Evolutionary conservation across 2,888 invertebrate species (phyloP), one percentile per base, ranked within the genome.

Genomic region (Drosophila limbata): DNA sequence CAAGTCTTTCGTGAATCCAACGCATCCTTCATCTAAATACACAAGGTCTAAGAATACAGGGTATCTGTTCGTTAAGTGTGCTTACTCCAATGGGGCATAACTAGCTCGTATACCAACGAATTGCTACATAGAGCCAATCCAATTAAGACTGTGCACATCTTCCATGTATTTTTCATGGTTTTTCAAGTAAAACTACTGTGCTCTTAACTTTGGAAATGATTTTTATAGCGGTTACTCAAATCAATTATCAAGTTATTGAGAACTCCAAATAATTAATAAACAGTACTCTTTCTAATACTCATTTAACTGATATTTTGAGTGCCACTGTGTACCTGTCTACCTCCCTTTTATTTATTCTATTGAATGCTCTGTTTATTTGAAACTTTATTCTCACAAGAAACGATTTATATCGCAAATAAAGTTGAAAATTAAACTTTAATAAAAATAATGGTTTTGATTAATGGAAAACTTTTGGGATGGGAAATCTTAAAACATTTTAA

Each of bases 191-290:
- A 4, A 35, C 13, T 33, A 45, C n/a, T 25, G 8, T 19, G 25
- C 13, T 4, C 33, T 17, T 39, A 61, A 62, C 52, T 53, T 28
- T 31, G 11, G 5, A 28, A 13, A 0, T 15, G 17, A 21, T 52
- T 69, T 73, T 62, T 75, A 72, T 72, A 72, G 44, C 42, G 8
- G n/a, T 33, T 19, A 33, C 42, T 33, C 13, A 35, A 19, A 17
- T 6, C 39, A 11, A 40, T 40, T 2, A 28, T 6, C 11, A 1
- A 51, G 15, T 53, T 31, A 42, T 10, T 8, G 9, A 33, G n/a
- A 55, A 33, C 3, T 33, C 0, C 17, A 28, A 45, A 28, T 19
- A 11, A 11, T 42, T 19, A 9, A n/a, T 47, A 37, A 44, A 56
- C 44, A 56, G 11, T 52, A 1, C n/a, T 17, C 10, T 17, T 10